Percentiles rank a stretch among this genome's conserved stretches.
Evolutionary conservation across 2,797 vertebrate genomes (phyloP).

Genomic region (Adrianichthys oophorus): DNA sequence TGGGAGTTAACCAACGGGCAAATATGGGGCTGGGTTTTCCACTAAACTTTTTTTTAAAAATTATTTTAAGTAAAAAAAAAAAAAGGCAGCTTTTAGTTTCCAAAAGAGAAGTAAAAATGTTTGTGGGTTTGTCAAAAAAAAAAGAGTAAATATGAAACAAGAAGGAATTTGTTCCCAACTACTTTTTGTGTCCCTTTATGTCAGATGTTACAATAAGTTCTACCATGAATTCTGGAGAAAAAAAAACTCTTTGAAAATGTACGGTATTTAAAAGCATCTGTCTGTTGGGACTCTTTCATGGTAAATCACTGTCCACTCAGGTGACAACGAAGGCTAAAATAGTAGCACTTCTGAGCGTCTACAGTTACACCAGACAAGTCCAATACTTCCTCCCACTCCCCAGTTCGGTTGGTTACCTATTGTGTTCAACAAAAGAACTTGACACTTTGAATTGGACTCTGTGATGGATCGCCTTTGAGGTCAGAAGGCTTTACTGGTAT

Average conservation of each 20-base stretch:
- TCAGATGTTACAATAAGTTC: background rate
- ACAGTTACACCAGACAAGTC: conserved; percentile 78
- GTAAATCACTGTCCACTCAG: conserved; percentile 59
- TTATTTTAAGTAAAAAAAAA: too few relatives aligned
- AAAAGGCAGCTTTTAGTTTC: too few relatives aligned
- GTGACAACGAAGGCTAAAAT: conserved; percentile 70
- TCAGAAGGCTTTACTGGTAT: conserved; percentile 75
- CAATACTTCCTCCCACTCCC: conserved; percentile 80
- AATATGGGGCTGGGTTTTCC: too few relatives aligned
- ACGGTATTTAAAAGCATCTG: conserved; percentile 30
- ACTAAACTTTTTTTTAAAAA: too few relatives aligned
- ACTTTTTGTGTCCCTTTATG: too few relatives aligned
- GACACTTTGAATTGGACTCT: conserved; percentile 77
- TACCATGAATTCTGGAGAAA: background rate
- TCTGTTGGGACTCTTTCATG: conserved; percentile 54
- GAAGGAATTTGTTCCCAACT: too few relatives aligned
- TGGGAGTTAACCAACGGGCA: too few relatives aligned
- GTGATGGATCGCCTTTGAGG: conserved; percentile 80
- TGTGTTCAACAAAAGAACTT: conserved; percentile 73
- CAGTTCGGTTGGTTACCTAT: conserved; percentile 72
- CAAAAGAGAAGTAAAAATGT: too few relatives aligned
- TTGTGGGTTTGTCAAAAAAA: too few relatives aligned
- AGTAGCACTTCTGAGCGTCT: conserved; percentile 70
- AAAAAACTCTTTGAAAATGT: background rate
- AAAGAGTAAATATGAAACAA: too few relatives aligned